Base-by-base conservation (phyloP, 37 sponge, comb jelly and placozoan genomes). In the Amphimedon queenslandica region DNA sequence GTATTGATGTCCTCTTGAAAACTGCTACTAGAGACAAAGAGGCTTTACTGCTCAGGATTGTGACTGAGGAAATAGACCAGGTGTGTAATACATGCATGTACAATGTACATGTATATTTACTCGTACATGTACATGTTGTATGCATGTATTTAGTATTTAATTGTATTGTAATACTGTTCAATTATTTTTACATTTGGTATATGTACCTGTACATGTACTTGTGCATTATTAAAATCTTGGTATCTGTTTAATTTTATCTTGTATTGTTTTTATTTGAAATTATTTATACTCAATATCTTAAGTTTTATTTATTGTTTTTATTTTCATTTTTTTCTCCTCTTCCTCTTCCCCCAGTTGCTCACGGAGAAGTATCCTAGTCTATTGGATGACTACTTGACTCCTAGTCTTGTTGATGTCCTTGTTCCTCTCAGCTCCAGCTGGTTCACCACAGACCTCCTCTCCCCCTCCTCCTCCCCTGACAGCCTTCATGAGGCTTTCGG, bases 1-100 rank as follows among this genome's bases (percentile, higher is more conserved):
- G 85, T 36, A 56, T 85, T 38, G 85, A 85, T 24, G 63, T 85
- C 35, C 69, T 42, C 23, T 2, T 82, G 28, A 2, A 42, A 13
- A n/a, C n/a, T n/a, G 72, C 61, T 2, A 35, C 39, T 1, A 6
- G 4, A 20, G 30, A 63, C 67, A 67, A 34, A 55, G 80, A 79
- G 70, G 80, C 75, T 2, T 39, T 20, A 28, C 69, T 60, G 67
- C 67, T 82, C 60, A 2, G 60, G 6, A 56, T 77, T 27, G 67
- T 81, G 32, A 73, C 78, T 31, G 35, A 21, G 4, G 77, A 68
- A 42, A 72, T 77, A 28, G 88, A 86, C 42, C 31, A 60, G 13
- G 88, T 87, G 30, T 66, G 75, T 63, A 21, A 40, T 57, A 24
- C 38, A 28, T n/a, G 27, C 27, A 43, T n/a, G n/a, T n/a, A n/a